Base-by-base conservation (phyloP, 2,888 invertebrate genomes). In the Ischnura elegans region DNA sequence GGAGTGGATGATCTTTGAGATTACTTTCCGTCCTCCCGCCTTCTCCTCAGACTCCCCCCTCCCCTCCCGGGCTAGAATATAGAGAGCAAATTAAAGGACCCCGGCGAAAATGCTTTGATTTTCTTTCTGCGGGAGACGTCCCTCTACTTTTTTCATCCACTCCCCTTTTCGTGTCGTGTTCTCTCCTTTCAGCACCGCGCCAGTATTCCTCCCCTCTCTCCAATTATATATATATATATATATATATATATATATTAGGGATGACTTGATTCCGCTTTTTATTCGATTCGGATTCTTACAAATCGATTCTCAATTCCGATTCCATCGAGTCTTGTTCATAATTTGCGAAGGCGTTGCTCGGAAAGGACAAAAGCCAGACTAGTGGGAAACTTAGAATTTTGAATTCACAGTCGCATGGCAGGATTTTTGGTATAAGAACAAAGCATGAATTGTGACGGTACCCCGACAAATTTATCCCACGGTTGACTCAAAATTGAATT, bases 11-110 rank as follows among this genome's bases (percentile, higher is more conserved):
- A 61, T 61, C 61, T 61, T 61, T 61, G 61, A 61, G 61, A 61
- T 61, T 61, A 61, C 61, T 61, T 61, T 61, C 61, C 61, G 61
- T 25, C 25, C 61, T 6, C 8, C 61, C 61, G 5, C 19, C 25
- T n/a, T n/a, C 25, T n/a, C 61, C 8, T 8, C 6, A 13, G 6
- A 19, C 51, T 51, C 51, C 61, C 19, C 2, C 61, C 61, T n/a
- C 61, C 8, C 61, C 2, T 1, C 61, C 61, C 8, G 61, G 5
- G 61, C 21, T 19, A 61, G 61, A 61, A 61, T 61, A 61, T 61
- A 61, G 61, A 61, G 61, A 61, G 61, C 61, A 61, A 61, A 61
- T 61, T 61, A 61, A 61, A 61, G 61, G 61, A 51, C 61, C 61
- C 61, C 25, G 61, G 61, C 61, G 61, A 61, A 61, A 61, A 61